Evolutionary conservation across 2,888 invertebrate genomes (phyloP).

Genomic region (Coleophora deauratella): DNA sequence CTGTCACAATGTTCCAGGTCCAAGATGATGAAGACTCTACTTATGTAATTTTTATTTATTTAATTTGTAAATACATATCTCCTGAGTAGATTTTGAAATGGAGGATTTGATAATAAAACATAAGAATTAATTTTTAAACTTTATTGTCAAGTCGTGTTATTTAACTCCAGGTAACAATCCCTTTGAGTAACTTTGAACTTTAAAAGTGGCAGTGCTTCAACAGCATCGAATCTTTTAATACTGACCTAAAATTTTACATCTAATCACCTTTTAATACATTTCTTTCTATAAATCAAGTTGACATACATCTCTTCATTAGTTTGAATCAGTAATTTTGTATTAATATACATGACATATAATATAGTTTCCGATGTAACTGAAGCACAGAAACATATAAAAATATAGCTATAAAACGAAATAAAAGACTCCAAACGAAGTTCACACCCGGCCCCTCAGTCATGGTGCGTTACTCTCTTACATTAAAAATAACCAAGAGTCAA

Average conservation of each 20-base stretch:
- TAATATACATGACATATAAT: neutral
- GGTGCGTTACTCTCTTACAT: constrained; percentile 37
- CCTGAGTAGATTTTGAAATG: too few relatives aligned
- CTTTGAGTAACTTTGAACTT: constrained; percentile 35
- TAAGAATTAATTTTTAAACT: too few relatives aligned
- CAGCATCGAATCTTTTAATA: constrained; percentile 48
- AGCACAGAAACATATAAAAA: constrained; percentile 51
- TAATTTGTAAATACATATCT: too few relatives aligned
- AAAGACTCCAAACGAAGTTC: constrained; percentile 43
- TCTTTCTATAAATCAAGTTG: constrained; percentile 6
- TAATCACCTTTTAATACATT: neutral
- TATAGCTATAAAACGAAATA: constrained; percentile 57
- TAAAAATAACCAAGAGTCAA: constrained; percentile 19
- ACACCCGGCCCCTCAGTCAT: constrained; percentile 48
- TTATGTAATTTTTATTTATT: too few relatives aligned
- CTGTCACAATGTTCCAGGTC: too few relatives aligned
- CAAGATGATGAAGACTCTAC: too few relatives aligned
- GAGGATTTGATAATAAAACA: too few relatives aligned
- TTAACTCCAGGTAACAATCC: constrained; percentile 39
- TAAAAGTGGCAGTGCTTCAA: constrained; percentile 48
- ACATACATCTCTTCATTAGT: neutral
- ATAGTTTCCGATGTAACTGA: constrained; percentile 38
- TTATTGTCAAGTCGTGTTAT: constrained; percentile 46
- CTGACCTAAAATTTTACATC: constrained; percentile 24
- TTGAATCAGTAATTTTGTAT: too few relatives aligned